Evolutionary conservation across 2,888 invertebrate genomes (phyloP).

Genomic region (Melolontha melolontha): DNA sequence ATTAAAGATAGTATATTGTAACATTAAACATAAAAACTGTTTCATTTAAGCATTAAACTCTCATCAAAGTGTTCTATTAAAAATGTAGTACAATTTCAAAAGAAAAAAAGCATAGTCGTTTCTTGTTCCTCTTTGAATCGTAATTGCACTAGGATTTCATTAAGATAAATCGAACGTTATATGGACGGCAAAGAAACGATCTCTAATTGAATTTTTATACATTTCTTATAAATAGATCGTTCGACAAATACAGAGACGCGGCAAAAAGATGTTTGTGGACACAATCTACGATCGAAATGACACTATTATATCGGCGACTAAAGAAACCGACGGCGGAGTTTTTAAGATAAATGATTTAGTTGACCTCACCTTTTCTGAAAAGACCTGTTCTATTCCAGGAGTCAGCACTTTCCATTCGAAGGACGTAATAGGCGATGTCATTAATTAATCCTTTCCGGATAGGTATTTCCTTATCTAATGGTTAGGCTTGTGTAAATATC

Average conservation of each 20-base stretch:
- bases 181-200: constrained; percentile 33
- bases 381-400: constrained; percentile 40
- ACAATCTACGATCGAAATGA: constrained; percentile 42
- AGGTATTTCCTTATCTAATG: constrained; percentile 38
- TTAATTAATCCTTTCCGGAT: constrained; percentile 42
- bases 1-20: no score
- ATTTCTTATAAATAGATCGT: constrained; percentile 33
- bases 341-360: constrained; percentile 43
- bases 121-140: constrained; percentile 23
- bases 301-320: constrained; percentile 41
- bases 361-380: constrained; percentile 41
- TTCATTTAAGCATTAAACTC: no score
- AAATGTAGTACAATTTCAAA: constrained; percentile 22
- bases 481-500: constrained; percentile 37
- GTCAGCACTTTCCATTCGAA: constrained; percentile 44
- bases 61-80: constrained; percentile 12
- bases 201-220: constrained; percentile 43
- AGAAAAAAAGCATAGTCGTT: neutral
- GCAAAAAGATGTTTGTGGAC: constrained; percentile 42
- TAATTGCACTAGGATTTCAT: constrained; percentile 33
- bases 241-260: constrained; percentile 42
- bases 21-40: no score
- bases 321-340: constrained; percentile 39
- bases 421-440: constrained; percentile 42
- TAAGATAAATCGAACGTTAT: constrained; percentile 32